phyloP scores from a whole-genome alignment of 2,888 invertebrate species.

The Mayetiola destructor region DNA sequence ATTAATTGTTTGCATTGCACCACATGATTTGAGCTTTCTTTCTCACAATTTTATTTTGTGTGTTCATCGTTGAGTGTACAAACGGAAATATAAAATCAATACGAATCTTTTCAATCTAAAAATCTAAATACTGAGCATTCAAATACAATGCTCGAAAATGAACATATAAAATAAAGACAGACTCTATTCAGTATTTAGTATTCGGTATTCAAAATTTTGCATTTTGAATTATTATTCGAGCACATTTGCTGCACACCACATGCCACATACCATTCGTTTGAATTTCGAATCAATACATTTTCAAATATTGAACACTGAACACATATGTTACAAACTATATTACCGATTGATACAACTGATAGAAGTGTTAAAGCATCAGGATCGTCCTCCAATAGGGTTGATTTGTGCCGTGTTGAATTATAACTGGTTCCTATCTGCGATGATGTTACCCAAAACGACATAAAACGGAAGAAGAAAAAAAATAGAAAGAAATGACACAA shows the following conservation, averaged over 20 bases:
- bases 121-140: background rate
- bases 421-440: slow-evolving; percentile 33
- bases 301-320: no score
- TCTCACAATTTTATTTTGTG: no score
- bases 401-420: slow-evolving; percentile 34
- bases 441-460: background rate
- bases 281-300: no score
- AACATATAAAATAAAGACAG: no score
- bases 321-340: slow-evolving; percentile 24
- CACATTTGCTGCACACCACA: no score
- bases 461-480: background rate
- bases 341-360: slow-evolving; percentile 69
- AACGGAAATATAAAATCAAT: slow-evolving; percentile 10
- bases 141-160: background rate
- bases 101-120: background rate
- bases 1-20: no score
- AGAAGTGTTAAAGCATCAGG: slow-evolving; percentile 65
- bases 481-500: background rate
- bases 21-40: no score
- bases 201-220: no score
- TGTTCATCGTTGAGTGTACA: no score
- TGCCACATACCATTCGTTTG: no score
- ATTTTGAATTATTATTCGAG: no score
- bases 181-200: no score
- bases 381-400: slow-evolving; percentile 38